Base-by-base conservation (phyloP, 2,797 vertebrate genomes). In the Poecile montanus region DNA sequence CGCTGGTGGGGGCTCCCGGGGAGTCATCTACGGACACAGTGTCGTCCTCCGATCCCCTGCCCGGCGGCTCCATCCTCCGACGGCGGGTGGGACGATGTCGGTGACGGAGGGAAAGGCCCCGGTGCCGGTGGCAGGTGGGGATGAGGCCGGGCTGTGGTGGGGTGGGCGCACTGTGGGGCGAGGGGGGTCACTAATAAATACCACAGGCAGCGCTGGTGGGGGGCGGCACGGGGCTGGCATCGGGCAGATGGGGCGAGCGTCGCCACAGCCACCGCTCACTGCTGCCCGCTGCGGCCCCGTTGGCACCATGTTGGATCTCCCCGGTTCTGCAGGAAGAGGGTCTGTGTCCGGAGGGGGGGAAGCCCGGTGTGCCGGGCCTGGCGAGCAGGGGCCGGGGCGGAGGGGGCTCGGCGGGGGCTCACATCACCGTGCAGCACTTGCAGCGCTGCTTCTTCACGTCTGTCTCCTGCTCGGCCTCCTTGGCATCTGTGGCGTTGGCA, bases 351-450 rank as follows among this genome's bases (percentile, higher is more conserved):
- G 76, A 36, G 75, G 17, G 79, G 40, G n/a, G 67, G 78, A 38
- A 61, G 79, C 89, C 94, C 36, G 29, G 80, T 1, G n/a, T 47
- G 81, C 86, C 50, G 47, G 94, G 68, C 75, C 73, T 56, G 91
- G 94, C 44, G 61, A 51, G 85, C 60, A 68, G 88, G 91, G 90
- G 45, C 85, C 85, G 61, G 85, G 93, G 89, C 48, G 10, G 87
- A 30, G 34, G 62, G 91, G 96, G 91, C 83, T 61, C 65, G 70
- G 67, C 36, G 32, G 21, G 68, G 22, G 17, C 91, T 99, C 98
- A 99, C 99, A 99, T 99, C 97, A 99, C 97, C 10, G 98, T 98
- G 97, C 99, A 99, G 97, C 99, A 99, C 95, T 99, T 99, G 98
- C 99, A 99, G 70, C 98, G 98, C 97, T 99, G 99, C 98, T 99